A percentile compares a stretch with the other conserved stretches of the same genome.
Conservation (phyloP, 2,797 vertebrate species). For the Onychomys torridus region DNA sequence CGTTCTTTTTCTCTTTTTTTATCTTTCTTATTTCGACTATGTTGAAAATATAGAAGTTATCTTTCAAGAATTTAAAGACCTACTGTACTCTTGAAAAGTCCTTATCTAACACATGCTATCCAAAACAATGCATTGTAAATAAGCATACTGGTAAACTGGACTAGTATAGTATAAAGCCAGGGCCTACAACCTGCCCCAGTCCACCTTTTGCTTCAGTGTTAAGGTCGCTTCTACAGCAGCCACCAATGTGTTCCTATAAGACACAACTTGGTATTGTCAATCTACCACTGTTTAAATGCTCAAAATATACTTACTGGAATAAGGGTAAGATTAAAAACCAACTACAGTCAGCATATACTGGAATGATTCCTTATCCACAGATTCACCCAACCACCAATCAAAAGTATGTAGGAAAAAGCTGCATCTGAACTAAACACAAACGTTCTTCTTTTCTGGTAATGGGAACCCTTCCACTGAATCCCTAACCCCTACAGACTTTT, state of each 20-base stretch:
- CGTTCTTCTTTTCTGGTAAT: background rate
- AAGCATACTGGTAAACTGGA: background rate
- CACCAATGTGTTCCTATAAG: conserved; percentile 4
- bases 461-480: background rate
- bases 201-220: background rate
- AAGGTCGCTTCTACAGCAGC: background rate
- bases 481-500: background rate
- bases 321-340: conserved; percentile 22
- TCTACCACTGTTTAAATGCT: conserved; percentile 11
- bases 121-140: background rate
- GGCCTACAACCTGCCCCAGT: background rate
- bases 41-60: conserved; percentile 44
- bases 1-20: conserved; percentile 90
- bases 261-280: background rate
- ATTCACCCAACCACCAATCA: background rate
- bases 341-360: background rate
- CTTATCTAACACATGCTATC: background rate
- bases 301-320: background rate
- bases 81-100: conserved; percentile 8
- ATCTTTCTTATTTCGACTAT: conserved; percentile 93
- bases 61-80: conserved; percentile 53
- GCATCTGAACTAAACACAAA: background rate
- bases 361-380: background rate
- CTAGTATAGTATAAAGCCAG: conserved; percentile 17
- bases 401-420: background rate